Conservation (phyloP, 2,888 invertebrate genomes). For the Xylota sylvarum region DNA sequence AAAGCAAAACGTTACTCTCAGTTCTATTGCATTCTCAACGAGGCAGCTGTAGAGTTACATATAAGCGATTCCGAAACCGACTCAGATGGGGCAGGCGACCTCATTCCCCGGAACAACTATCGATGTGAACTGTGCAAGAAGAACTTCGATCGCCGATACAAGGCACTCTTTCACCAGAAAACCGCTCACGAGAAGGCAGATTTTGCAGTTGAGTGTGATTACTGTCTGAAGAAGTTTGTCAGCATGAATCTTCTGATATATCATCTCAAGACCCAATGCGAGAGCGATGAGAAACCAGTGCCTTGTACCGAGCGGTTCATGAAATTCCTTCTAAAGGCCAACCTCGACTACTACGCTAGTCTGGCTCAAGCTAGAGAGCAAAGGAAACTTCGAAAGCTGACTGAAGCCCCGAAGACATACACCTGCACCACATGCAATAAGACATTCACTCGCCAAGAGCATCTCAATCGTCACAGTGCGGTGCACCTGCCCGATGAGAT, state of each 20-base stretch:
- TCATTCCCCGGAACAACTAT: slow-evolving; percentile 74
- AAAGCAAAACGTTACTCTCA: slow-evolving; percentile 76
- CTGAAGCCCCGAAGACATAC: slow-evolving; percentile 64
- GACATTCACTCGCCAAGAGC: slow-evolving; percentile 76
- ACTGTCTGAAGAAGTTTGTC: slow-evolving; percentile 70
- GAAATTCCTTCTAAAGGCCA: slow-evolving; percentile 74
- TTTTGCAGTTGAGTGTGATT: slow-evolving; percentile 68
- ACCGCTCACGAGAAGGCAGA: slow-evolving; percentile 58
- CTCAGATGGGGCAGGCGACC: slow-evolving; percentile 63
- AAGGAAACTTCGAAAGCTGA: slow-evolving; percentile 61
- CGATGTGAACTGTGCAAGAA: slow-evolving; percentile 75
- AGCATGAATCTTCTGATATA: slow-evolving; percentile 74
- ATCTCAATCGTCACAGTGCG: slow-evolving; percentile 75
- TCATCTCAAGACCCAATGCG: slow-evolving; percentile 78
- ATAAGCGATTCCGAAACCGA: slow-evolving; percentile 78
- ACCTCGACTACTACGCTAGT: slow-evolving; percentile 74
- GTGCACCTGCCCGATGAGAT: slow-evolving; percentile 77
- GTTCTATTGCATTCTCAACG: slow-evolving; percentile 77
- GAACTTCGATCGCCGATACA: slow-evolving; percentile 75
- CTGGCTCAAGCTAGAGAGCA: slow-evolving; percentile 76
- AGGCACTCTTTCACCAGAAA: slow-evolving; percentile 77
- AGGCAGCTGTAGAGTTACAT: slow-evolving; percentile 74
- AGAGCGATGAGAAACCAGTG: slow-evolving; percentile 76
- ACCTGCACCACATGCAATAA: slow-evolving; percentile 71
- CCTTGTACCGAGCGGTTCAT: slow-evolving; percentile 76